Evolutionary conservation across 2,113 vertebrate genomes (phyloP).

Genomic region (Varanus komodoensis): DNA sequence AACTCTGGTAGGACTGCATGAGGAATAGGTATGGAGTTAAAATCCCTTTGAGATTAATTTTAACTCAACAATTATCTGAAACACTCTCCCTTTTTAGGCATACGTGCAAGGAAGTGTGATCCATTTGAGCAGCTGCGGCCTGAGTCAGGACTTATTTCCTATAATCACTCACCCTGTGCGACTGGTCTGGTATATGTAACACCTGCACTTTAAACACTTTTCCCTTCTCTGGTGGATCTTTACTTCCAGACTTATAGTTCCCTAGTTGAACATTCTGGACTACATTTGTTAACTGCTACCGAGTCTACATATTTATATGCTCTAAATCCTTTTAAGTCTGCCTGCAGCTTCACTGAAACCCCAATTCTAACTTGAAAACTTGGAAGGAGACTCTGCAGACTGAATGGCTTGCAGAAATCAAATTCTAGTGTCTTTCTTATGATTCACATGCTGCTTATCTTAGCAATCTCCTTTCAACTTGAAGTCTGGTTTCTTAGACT

Average conservation of each 20-base stretch:
- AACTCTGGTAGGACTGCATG: not conserved
- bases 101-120: conserved; percentile 5
- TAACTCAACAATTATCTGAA: not conserved
- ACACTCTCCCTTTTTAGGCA: conserved; percentile 6
- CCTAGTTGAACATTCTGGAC: conserved; percentile 38
- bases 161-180: conserved; percentile 5
- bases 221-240: conserved; percentile 36
- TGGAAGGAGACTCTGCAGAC: conserved; percentile 22
- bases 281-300: conserved; percentile 22
- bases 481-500: not conserved
- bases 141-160: not conserved
- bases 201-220: conserved; percentile 44
- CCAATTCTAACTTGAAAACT: conserved; percentile 16
- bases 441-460: not conserved
- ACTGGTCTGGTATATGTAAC: conserved; percentile 37
- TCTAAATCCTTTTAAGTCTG: conserved; percentile 45
- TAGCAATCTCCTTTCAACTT: conserved; percentile 12
- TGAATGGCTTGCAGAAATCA: conserved; percentile 13
- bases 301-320: conserved; percentile 19
- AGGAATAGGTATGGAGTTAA: not conserved
- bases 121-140: conserved; percentile 8
- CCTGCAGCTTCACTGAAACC: conserved; percentile 20
- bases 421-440: not conserved
- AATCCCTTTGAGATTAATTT: rapidly evolving
- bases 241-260: conserved; percentile 52